phyloP scores from a whole-genome alignment of 2,113 vertebrate genomes.

The Corythoichthys intestinalis region DNA sequence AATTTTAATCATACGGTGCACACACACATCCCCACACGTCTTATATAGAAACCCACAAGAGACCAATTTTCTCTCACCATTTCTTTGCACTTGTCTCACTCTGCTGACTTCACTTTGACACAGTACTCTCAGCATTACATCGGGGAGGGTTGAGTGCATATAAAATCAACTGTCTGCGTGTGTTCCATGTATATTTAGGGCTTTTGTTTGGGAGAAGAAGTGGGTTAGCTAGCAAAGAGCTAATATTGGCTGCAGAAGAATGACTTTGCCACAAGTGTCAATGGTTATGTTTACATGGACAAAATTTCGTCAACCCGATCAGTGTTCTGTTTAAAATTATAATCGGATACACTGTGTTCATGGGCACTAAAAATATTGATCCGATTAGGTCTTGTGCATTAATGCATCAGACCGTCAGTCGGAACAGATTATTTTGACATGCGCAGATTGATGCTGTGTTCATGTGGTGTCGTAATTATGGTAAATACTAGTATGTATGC shows the following conservation, averaged over 20 bases:
- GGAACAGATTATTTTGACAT: no score
- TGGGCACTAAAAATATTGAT: no score
- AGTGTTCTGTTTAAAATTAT: no score
- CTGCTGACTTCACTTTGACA: conserved; percentile 49
- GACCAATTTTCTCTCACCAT: conserved; percentile 64
- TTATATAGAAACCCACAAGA: conserved; percentile 47
- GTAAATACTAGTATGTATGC: neutral
- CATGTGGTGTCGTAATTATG: no score
- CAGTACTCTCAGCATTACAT: conserved; percentile 46
- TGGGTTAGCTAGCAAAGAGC: neutral
- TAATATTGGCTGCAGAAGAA: neutral
- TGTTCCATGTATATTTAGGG: neutral
- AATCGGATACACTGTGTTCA: no score
- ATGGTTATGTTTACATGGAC: neutral
- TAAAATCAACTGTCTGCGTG: conserved; percentile 22
- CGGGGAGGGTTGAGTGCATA: neutral
- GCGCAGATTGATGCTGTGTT: no score
- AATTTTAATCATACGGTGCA: no score
- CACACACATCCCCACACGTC: conserved; percentile 20
- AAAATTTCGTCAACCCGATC: no score
- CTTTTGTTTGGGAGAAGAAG: neutral
- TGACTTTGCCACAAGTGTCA: neutral
- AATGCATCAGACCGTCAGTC: no score
- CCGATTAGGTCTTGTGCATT: no score
- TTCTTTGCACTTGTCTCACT: conserved; percentile 42